phyloP scores from a whole-genome alignment of 2,888 invertebrate species.

The Leptinotarsa peninsularis region DNA sequence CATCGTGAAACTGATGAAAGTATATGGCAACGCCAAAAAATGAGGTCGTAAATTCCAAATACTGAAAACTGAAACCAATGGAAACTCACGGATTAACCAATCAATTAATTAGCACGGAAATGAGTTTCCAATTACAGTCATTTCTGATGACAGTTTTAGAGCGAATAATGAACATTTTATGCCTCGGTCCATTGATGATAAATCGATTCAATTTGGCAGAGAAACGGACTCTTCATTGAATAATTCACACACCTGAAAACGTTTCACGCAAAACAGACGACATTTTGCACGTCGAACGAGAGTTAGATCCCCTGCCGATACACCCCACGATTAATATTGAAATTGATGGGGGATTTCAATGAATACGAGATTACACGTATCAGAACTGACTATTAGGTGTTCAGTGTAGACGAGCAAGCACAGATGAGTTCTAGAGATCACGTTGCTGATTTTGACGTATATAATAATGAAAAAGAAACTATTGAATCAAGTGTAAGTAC shows the following conservation, averaged over 20 bases:
- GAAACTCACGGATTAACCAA: not conserved
- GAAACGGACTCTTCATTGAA: not conserved
- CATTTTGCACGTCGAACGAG: not conserved
- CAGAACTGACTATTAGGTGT: not conserved
- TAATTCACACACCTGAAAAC: not conserved
- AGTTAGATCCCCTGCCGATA: not conserved
- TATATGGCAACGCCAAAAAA: not conserved
- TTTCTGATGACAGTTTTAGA: not conserved
- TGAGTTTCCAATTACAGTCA: not conserved
- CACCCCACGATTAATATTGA: constrained; percentile 6
- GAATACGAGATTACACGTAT: constrained; percentile 5
- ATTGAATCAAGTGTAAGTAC: no score
- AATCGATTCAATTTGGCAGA: constrained; percentile 1
- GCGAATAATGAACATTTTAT: not conserved
- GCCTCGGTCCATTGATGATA: not conserved
- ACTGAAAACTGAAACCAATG: not conserved
- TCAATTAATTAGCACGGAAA: not conserved
- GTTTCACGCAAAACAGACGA: not conserved
- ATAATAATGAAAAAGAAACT: no score
- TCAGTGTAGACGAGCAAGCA: not conserved
- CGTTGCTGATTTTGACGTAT: not conserved
- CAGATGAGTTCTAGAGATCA: not conserved
- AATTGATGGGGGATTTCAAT: constrained; percentile 8
- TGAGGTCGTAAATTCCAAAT: not conserved
- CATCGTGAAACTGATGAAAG: not conserved